Conservation (phyloP, 2,888 invertebrate genomes). For the Drosophila antonietae region DNA sequence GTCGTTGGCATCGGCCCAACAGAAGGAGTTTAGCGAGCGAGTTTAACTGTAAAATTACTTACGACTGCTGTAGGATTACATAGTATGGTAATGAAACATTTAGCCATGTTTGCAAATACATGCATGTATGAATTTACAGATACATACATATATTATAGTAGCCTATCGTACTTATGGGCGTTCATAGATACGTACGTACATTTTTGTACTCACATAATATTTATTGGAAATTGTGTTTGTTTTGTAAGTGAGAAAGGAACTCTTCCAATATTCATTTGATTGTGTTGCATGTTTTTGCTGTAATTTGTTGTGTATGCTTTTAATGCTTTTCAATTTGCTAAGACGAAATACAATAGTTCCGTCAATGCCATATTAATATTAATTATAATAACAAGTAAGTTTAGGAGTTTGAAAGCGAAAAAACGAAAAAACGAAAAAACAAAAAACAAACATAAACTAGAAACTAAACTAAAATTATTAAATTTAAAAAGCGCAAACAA, state of each 20-base stretch:
- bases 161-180: slow-evolving; percentile 36
- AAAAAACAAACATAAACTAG: slow-evolving; percentile 12
- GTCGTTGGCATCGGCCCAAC: slow-evolving; percentile 34
- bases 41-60: slow-evolving; percentile 74
- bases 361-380: slow-evolving; percentile 80
- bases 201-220: slow-evolving; percentile 56
- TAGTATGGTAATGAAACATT: slow-evolving; percentile 58
- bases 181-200: slow-evolving; percentile 53
- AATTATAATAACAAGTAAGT: slow-evolving; percentile 45
- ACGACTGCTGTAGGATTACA: slow-evolving; percentile 75
- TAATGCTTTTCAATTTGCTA: slow-evolving; percentile 67
- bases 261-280: slow-evolving; percentile 67
- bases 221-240: slow-evolving; percentile 72
- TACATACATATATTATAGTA: slow-evolving; percentile 32
- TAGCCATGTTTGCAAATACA: slow-evolving; percentile 65
- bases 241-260: slow-evolving; percentile 46
- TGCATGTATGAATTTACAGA: slow-evolving; percentile 37
- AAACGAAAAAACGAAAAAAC: not conserved
- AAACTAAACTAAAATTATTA: slow-evolving; percentile 16
- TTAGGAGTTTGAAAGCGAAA: slow-evolving; percentile 23
- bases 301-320: slow-evolving; percentile 67
- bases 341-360: slow-evolving; percentile 65
- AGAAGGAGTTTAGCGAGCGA: slow-evolving; percentile 25
- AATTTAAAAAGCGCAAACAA: slow-evolving; percentile 4
- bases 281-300: slow-evolving; percentile 61